These are phyloP conservation scores for Chamaea fasciata DNA, from an alignment of 2,113 vertebrate species.

Conservation along the genomic window DNA sequence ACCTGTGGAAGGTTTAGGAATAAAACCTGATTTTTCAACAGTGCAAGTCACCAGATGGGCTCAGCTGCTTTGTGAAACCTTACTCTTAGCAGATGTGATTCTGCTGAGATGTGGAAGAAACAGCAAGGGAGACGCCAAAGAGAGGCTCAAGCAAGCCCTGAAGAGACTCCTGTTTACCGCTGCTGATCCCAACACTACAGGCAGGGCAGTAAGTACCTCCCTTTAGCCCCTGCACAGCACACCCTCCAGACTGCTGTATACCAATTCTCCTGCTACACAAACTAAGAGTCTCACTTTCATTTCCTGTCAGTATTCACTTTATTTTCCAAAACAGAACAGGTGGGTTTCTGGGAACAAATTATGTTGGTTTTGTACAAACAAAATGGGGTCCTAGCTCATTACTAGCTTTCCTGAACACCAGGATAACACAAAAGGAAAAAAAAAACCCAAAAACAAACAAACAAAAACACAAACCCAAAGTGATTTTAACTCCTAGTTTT, in stretches of 20 bases:
- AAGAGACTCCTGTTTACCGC: fast-evolving
- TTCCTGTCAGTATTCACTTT: background rate
- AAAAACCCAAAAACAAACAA: fast-evolving
- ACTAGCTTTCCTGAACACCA: background rate
- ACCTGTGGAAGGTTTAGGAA: background rate
- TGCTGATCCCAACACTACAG: background rate
- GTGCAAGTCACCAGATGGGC: background rate
- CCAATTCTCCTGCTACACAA: background rate
- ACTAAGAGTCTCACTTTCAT: background rate
- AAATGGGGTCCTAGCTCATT: background rate
- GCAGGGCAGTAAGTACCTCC: background rate
- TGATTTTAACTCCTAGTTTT: background rate
- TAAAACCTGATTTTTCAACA: background rate
- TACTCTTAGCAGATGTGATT: background rate
- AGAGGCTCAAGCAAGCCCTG: background rate
- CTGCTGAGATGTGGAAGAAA: background rate
- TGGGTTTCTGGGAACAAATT: background rate
- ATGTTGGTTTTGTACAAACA: background rate
- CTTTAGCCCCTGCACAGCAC: background rate
- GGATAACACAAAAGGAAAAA: background rate
- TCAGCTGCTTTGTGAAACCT: slow-evolving; percentile 23
- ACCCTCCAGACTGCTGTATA: background rate
- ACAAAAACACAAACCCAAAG: too few relatives aligned
- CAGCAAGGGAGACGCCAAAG: background rate
- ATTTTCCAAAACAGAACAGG: background rate